phyloP scores from a whole-genome alignment of 2,888 invertebrate genomes.

The Pammene aurita region DNA sequence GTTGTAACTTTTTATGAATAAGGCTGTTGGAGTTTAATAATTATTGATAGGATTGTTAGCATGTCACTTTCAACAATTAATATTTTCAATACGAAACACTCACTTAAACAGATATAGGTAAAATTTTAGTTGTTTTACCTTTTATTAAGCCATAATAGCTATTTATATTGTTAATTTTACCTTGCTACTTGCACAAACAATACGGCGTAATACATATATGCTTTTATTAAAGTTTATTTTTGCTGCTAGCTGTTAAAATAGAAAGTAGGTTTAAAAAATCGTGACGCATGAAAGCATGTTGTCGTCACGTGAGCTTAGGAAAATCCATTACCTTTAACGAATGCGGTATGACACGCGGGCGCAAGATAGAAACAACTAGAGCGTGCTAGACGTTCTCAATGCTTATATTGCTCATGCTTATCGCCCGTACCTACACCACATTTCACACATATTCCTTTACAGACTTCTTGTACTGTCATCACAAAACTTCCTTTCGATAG shows the following conservation, averaged over 20 bases:
- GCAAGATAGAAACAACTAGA: slow-evolving; percentile 38
- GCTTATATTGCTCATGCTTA: slow-evolving; percentile 18
- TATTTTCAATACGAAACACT: too few relatives aligned
- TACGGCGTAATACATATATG: not conserved
- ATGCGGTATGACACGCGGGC: slow-evolving; percentile 45
- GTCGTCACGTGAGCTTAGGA: slow-evolving; percentile 60
- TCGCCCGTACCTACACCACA: not conserved
- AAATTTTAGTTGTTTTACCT: too few relatives aligned
- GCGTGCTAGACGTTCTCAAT: slow-evolving; percentile 30
- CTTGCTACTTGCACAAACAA: too few relatives aligned
- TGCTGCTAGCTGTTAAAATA: slow-evolving; percentile 46
- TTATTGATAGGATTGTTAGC: too few relatives aligned
- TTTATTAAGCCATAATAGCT: too few relatives aligned
- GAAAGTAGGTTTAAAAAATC: slow-evolving; percentile 59
- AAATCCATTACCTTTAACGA: slow-evolving; percentile 58
- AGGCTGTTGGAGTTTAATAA: too few relatives aligned
- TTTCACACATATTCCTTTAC: not conserved
- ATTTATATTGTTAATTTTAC: too few relatives aligned
- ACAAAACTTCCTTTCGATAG: too few relatives aligned
- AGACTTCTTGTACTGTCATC: not conserved
- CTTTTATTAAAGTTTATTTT: slow-evolving; percentile 51
- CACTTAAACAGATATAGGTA: too few relatives aligned
- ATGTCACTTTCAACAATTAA: too few relatives aligned
- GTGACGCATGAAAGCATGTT: slow-evolving; percentile 63
- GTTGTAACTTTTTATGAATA: too few relatives aligned